Conservation (phyloP, 2,888 invertebrate species). For the Athalia rosae region DNA sequence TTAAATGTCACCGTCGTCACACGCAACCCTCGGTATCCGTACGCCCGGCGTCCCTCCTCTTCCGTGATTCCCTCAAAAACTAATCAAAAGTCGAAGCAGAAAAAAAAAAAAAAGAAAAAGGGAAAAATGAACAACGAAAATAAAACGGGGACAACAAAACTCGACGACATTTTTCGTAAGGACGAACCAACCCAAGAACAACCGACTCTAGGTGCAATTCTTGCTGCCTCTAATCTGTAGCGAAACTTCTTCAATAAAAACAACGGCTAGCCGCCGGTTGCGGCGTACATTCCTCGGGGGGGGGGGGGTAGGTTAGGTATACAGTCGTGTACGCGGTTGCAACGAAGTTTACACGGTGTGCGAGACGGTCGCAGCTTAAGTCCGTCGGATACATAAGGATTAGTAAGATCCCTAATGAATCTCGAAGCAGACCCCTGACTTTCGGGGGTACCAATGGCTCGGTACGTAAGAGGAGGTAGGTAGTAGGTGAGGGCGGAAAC, state of each 20-base stretch:
- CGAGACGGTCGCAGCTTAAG: constrained; percentile 37
- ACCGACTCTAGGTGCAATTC: not conserved
- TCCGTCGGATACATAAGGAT: constrained; percentile 55
- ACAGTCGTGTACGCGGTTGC: constrained; percentile 33
- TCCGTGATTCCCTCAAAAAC: constrained; percentile 37
- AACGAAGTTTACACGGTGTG: constrained; percentile 23
- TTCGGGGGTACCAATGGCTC: constrained; percentile 10
- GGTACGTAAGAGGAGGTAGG: constrained; percentile 5
- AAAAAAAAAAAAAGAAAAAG: not conserved
- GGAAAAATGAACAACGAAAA: not conserved
- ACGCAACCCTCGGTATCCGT: constrained; percentile 16
- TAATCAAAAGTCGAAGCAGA: constrained; percentile 36
- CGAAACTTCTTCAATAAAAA: constrained; percentile 27
- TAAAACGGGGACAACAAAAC: not conserved
- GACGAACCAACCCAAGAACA: constrained; percentile 1
- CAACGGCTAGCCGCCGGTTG: not conserved
- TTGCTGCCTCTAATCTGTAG: not conserved
- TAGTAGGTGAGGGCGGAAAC: constrained; percentile 1
- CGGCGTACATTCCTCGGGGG: constrained; percentile 11
- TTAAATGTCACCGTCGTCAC: constrained; percentile 46
- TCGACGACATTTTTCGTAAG: not conserved
- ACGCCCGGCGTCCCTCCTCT: not conserved
- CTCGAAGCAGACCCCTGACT: constrained; percentile 58
- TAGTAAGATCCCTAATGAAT: constrained; percentile 70
- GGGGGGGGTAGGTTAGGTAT: too few species aligned